Conservation (phyloP, 37 sponge, comb jelly and placozoan species). For the Spongia lamella region DNA sequence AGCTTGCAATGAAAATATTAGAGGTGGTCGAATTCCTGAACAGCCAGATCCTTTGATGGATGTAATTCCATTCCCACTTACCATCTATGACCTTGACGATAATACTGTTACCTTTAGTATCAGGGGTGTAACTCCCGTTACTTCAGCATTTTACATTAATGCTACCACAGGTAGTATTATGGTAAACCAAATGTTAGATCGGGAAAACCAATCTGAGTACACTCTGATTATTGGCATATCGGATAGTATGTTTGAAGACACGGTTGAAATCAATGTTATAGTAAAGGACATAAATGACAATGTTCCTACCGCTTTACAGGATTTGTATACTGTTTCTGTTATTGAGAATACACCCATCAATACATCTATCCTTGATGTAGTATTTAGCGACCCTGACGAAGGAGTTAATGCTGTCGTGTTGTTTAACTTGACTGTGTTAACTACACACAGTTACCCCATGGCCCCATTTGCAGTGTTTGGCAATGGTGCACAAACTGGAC, state of each 20-base stretch:
- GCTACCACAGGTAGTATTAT: conserved; percentile 34
- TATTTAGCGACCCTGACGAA: conserved; percentile 57
- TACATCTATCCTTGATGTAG: conserved; percentile 27
- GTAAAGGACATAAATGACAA: conserved; percentile 62
- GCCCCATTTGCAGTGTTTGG: too few relatives aligned
- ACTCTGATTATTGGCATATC: conserved; percentile 26
- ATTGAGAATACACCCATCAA: conserved; percentile 23
- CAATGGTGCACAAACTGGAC: too few relatives aligned
- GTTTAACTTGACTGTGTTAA: conserved; percentile 24
- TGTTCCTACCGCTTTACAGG: conserved; percentile 25
- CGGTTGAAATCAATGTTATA: conserved; percentile 20
- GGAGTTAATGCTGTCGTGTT: conserved; percentile 37
- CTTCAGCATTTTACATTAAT: conserved; percentile 29
- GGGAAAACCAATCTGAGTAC: conserved; percentile 22
- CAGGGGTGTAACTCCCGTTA: too few relatives aligned
- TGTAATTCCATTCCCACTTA: too few relatives aligned
- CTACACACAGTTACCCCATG: too few relatives aligned
- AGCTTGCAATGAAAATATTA: too few relatives aligned
- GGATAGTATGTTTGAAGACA: conserved; percentile 39
- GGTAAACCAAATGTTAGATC: conserved; percentile 43
- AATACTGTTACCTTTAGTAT: too few relatives aligned
- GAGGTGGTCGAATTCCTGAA: too few relatives aligned
- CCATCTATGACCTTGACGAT: conserved; percentile 30
- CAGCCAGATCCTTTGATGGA: too few relatives aligned
- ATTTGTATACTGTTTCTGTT: conserved; percentile 25